Evolutionary conservation across 2,888 invertebrate genomes (phyloP), one percentile per base, ranked within the genome.

Genomic region (Amblyteles armatorius): DNA sequence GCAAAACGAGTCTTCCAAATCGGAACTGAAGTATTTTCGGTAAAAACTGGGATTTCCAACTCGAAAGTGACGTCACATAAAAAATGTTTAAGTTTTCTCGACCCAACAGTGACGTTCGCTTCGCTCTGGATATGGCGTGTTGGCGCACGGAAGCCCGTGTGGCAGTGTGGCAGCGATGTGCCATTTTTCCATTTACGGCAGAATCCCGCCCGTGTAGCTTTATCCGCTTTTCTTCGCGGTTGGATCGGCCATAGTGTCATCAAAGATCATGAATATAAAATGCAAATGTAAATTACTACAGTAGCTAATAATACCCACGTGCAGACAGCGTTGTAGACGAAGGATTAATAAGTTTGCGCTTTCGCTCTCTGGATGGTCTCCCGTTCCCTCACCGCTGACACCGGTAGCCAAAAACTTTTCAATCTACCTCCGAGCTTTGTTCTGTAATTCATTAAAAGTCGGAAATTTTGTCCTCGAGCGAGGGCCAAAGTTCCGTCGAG

Each of bases 381-480:
- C 52, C 69, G 7, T 16, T 48, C 22, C 16, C n/a, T 19, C 67
- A 19, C 40, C 5, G 29, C 13, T 52, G 16, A 36, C 33, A 57
- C 5, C 36, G 9, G 33, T 36, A 36, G 11, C 29, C 36, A 36
- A 44, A 85, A 88, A 86, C 73, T 85, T 82, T 82, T 76, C 74
- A 80, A 83, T 83, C 81, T 50, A 22, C 74, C 68, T 48, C 68
- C 84, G 78, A 57, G 77, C 85, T 87, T 87, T 85, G 87, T 86
- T 88, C 86, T 85, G 85, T 88, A 88, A 88, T 89, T 88, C 87
- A 87, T 88, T 88, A 87, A 89, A 89, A 89, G 73, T 88, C 82
- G 79, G 85, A 50, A 85, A 87, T 67, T 80, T 48, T 71, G 78
- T 57, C 82, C 55, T 19, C 65, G 65, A 36, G 50, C 26, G 73